Percentiles rank a stretch among this genome's conserved stretches.
Conservation (phyloP, 2,888 invertebrate species). For the Hyposoter didymator region DNA sequence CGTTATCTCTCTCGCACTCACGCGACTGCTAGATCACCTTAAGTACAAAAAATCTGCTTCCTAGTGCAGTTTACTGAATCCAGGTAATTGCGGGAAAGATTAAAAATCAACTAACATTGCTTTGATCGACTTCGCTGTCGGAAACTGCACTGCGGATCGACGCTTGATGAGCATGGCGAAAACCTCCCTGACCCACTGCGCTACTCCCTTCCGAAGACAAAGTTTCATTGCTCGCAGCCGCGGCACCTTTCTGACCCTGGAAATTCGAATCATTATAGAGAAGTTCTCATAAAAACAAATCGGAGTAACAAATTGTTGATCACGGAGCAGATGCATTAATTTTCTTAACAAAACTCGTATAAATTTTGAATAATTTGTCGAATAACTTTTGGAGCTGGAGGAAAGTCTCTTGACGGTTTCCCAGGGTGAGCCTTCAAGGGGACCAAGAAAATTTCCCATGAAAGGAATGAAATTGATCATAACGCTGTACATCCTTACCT, state of each 20-base stretch:
- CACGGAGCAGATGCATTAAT: too few relatives aligned
- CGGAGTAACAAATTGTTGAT: not conserved
- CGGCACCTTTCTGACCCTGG: constrained; percentile 78
- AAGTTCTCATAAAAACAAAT: constrained; percentile 3
- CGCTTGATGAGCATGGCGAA: constrained; percentile 89
- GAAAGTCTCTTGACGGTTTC: too few relatives aligned
- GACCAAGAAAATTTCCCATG: not conserved
- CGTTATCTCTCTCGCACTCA: too few relatives aligned
- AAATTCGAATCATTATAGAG: constrained; percentile 72
- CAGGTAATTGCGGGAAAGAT: not conserved
- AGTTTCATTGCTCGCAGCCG: constrained; percentile 79
- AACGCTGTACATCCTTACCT: constrained; percentile 84
- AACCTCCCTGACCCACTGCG: constrained; percentile 92
- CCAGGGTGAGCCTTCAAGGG: too few relatives aligned
- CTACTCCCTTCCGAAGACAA: constrained; percentile 89
- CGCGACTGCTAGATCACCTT: too few relatives aligned
- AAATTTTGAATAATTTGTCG: too few relatives aligned
- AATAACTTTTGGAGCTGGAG: too few relatives aligned
- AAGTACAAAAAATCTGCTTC: not conserved
- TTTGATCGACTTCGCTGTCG: constrained; percentile 96
- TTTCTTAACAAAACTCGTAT: too few relatives aligned
- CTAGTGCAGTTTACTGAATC: not conserved
- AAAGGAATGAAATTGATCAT: not conserved
- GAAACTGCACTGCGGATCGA: constrained; percentile 95
- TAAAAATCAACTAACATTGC: constrained; percentile 89